These are phyloP conservation scores for Xiphias gladius DNA, from an alignment of 2,113 vertebrate species.

Conservation along the genomic window DNA sequence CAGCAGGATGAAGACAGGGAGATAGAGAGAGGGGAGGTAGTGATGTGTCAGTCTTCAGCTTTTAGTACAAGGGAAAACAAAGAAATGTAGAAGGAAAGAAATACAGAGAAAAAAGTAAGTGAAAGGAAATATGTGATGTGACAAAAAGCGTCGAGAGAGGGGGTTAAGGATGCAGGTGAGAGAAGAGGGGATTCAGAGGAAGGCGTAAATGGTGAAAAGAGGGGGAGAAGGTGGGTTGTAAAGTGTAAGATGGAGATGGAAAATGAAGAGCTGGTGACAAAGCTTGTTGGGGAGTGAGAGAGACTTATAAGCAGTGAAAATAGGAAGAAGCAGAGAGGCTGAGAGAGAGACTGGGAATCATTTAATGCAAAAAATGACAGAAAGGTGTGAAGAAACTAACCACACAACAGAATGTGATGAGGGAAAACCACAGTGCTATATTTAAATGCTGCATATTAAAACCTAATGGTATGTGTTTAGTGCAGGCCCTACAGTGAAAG, in stretches of 20 bases:
- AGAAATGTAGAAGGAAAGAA: conserved; percentile 28
- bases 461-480: conserved; percentile 27
- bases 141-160: neutral
- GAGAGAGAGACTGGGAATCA: conserved; percentile 14
- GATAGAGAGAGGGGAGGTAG: conserved; percentile 28
- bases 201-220: conserved; percentile 50
- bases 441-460: conserved; percentile 22
- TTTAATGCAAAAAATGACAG: conserved; percentile 33
- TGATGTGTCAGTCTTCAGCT: conserved; percentile 57
- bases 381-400: conserved; percentile 19
- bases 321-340: conserved; percentile 8
- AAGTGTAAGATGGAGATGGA: conserved; percentile 32
- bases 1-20: conserved; percentile 40
- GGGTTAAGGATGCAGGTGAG: conserved; percentile 48
- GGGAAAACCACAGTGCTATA: conserved; percentile 6
- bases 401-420: neutral
- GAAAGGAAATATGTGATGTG: conserved; percentile 33
- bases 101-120: conserved; percentile 14
- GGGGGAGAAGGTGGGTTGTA: conserved; percentile 11
- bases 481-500: neutral
- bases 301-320: conserved; percentile 1
- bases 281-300: conserved; percentile 29
- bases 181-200: conserved; percentile 38
- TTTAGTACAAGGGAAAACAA: conserved; percentile 40
- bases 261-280: conserved; percentile 22